Percentiles rank a stretch among this genome's conserved stretches.
These are phyloP conservation scores for Hystrix brachyura DNA, from an alignment of 2,113 vertebrate species.

Conservation along the genomic window DNA sequence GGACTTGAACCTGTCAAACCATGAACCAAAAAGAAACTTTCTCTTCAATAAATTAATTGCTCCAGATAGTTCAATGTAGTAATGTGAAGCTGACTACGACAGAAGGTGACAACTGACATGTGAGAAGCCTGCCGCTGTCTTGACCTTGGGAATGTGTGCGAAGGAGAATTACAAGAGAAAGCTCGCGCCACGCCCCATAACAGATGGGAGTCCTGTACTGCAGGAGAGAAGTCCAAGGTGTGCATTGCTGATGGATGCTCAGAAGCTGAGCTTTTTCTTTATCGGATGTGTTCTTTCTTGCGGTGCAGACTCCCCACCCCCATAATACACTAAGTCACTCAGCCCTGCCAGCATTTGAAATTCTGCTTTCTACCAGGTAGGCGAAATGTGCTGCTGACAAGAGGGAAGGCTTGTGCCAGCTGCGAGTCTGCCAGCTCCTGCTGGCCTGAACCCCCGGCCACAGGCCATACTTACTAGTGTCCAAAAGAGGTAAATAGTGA, in stretches of 20 bases:
- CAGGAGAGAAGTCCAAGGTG: background rate
- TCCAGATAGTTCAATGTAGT: background rate
- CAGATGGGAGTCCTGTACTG: background rate
- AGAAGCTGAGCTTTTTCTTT: background rate
- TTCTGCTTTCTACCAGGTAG: background rate
- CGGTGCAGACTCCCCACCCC: rapidly evolving
- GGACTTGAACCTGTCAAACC: background rate
- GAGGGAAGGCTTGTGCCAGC: background rate
- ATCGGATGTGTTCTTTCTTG: background rate
- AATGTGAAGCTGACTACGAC: background rate
- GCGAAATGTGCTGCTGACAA: background rate
- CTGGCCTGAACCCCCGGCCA: background rate
- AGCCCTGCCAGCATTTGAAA: background rate
- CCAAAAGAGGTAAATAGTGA: constrained; percentile 94
- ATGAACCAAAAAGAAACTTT: background rate
- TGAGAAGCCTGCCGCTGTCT: background rate
- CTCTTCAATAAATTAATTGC: background rate
- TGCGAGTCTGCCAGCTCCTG: background rate
- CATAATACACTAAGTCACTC: background rate
- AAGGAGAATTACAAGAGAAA: background rate
- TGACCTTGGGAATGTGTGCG: background rate
- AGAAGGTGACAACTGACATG: background rate
- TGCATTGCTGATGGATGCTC: background rate
- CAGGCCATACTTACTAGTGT: constrained; percentile 89
- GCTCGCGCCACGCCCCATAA: rapidly evolving